Conservation (phyloP, 1,140 invertebrate genomes). For the Plectus sambesii region DNA sequence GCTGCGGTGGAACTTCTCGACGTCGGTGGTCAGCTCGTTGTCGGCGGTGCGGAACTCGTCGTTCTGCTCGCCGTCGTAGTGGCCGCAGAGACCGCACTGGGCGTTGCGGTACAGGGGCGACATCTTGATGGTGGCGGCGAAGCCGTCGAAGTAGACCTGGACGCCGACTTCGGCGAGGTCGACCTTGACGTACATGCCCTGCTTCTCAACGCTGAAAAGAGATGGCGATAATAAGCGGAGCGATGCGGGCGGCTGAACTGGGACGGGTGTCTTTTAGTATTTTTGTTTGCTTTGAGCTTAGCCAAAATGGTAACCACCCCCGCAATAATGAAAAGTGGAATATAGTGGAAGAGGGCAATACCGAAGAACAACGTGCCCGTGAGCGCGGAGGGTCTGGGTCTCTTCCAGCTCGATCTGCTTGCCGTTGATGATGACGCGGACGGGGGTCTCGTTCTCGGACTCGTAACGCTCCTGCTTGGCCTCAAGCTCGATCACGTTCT, state of each 20-base stretch:
- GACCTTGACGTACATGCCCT: no score
- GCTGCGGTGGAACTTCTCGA: conserved; percentile 25
- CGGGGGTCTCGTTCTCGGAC: conserved; percentile 3
- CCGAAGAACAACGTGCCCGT: no score
- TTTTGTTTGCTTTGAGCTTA: conserved; percentile 14
- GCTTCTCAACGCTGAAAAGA: no score
- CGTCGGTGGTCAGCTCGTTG: conserved; percentile 19
- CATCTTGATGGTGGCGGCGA: conserved; percentile 21
- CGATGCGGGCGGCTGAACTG: conserved; percentile 11
- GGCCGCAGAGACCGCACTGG: conserved; percentile 30
- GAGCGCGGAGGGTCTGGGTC: conserved; percentile 10
- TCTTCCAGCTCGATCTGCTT: conserved; percentile 16
- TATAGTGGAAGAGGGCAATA: no score
- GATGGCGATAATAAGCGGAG: no score
- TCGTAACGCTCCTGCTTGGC: conserved; percentile 4
- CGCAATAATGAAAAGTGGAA: no score
- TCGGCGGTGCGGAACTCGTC: conserved; percentile 16
- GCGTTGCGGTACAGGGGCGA: conserved; percentile 20
- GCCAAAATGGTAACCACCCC: no score
- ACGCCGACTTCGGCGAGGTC: no score
- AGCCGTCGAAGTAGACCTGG: conserved; percentile 24
- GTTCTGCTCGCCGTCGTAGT: conserved; percentile 16
- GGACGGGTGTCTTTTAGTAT: conserved; percentile 8
- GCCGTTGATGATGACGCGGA: conserved; percentile 19
- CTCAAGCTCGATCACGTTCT: conserved; percentile 19